Evolutionary conservation across 2,888 invertebrate genomes (phyloP).

Genomic region (Nomada flava): DNA sequence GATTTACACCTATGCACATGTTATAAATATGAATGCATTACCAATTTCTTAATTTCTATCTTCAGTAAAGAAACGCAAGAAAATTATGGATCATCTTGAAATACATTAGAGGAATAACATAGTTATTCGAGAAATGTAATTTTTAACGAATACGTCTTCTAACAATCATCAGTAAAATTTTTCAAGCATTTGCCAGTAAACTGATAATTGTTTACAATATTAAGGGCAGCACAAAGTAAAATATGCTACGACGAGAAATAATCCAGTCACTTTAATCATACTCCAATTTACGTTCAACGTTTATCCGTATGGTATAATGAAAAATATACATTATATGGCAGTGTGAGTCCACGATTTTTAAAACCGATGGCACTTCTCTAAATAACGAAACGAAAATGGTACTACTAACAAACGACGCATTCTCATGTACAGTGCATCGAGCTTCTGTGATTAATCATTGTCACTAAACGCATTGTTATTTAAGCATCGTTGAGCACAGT

Average conservation of each 20-base stretch:
- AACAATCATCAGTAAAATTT: too few species aligned
- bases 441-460: constrained; percentile 69
- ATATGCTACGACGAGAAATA: neutral
- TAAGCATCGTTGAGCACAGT: constrained; percentile 35
- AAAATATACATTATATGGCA: constrained; percentile 21
- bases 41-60: neutral
- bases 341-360: constrained; percentile 47
- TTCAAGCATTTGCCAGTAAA: too few species aligned
- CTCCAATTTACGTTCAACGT: constrained; percentile 43
- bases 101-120: neutral
- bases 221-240: neutral
- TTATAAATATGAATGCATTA: neutral
- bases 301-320: constrained; percentile 53
- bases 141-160: too few species aligned
- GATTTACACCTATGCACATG: neutral
- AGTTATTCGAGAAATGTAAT: neutral
- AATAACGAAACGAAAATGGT: constrained; percentile 41
- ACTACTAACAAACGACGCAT: constrained; percentile 64
- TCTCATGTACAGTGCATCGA: constrained; percentile 64
- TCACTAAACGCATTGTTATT: constrained; percentile 47
- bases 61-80: neutral
- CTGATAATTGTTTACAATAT: neutral
- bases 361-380: constrained; percentile 48
- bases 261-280: constrained; percentile 52
- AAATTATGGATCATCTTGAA: neutral